Evolutionary conservation across 64 coral and sea anemone genomes (phyloP).

Genomic region (Stylophora pistillata): DNA sequence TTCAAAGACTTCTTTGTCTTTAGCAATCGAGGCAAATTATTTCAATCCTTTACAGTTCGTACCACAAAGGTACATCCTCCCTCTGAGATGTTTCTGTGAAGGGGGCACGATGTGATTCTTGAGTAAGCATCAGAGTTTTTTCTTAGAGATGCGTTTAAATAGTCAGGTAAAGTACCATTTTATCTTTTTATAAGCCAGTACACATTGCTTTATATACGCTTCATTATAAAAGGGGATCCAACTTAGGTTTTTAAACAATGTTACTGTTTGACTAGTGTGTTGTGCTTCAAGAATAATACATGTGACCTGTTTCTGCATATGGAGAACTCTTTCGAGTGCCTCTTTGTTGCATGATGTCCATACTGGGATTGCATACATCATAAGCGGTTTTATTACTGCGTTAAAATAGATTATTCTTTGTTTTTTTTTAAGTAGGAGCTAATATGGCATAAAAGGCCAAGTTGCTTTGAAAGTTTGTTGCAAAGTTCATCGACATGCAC

Average conservation of each 20-base stretch:
- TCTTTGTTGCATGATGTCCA: not conserved
- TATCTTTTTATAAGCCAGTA: conserved; percentile 12
- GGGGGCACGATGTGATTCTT: not conserved
- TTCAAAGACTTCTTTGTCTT: not conserved
- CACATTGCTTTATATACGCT: not conserved
- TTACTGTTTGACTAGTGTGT: not conserved
- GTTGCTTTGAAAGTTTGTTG: conserved; percentile 27
- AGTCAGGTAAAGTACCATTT: conserved; percentile 4
- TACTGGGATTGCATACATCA: conserved; percentile 12
- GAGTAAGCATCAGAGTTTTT: too few species aligned
- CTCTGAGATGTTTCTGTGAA: not conserved
- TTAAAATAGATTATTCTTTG: not conserved
- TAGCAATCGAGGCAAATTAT: not conserved
- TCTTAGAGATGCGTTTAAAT: not conserved
- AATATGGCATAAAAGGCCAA: conserved; percentile 45
- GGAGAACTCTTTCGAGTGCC: not conserved
- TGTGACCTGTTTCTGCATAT: too few species aligned
- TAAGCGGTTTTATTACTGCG: conserved; percentile 13
- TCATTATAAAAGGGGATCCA: conserved; percentile 16
- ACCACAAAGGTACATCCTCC: too few species aligned
- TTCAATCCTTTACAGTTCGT: not conserved
- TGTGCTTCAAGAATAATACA: conserved; percentile 11
- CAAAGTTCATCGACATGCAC: conserved; percentile 5
- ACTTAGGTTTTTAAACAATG: not conserved
- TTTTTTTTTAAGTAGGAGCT: not conserved